These are phyloP conservation scores for Drosophila mauritiana DNA, from an alignment of 1,140 invertebrate species.

Conservation along the genomic window DNA sequence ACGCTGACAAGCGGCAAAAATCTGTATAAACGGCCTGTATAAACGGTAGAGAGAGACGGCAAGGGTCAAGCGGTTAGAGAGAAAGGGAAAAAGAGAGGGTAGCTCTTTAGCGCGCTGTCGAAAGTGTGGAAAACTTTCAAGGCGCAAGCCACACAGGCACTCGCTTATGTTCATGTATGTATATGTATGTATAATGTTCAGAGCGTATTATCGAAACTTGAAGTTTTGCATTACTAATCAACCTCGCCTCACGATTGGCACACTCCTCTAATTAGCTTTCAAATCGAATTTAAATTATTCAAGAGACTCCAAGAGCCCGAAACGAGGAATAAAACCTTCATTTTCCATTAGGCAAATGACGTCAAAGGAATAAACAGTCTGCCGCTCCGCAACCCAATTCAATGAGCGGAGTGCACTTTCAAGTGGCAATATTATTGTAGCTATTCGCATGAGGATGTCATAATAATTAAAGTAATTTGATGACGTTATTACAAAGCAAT, in stretches of 20 bases:
- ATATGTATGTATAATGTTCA: not conserved
- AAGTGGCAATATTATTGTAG: conserved; percentile 16
- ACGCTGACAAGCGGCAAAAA: conserved; percentile 59
- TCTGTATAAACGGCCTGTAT: conserved; percentile 17
- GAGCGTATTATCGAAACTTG: conserved; percentile 17
- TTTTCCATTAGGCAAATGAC: conserved; percentile 9
- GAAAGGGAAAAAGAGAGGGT: not conserved
- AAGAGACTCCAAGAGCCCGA: conserved; percentile 1
- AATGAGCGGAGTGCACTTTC: not conserved
- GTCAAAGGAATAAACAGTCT: conserved; percentile 7
- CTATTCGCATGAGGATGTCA: conserved; percentile 1
- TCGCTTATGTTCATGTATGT: not conserved
- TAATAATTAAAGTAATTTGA: not conserved
- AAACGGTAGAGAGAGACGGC: not conserved
- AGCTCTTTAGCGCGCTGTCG: not conserved
- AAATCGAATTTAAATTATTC: conserved; percentile 46
- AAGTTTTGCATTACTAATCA: conserved; percentile 28
- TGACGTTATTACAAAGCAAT: not conserved
- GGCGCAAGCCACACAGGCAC: not conserved
- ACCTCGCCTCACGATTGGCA: conserved; percentile 18
- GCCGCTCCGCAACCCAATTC: not conserved
- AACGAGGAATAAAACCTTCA: conserved; percentile 1
- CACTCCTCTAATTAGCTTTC: conserved; percentile 43
- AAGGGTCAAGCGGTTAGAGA: conserved; percentile 31
- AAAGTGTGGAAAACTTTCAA: conserved; percentile 16